Evolutionary conservation across 2,888 invertebrate species (phyloP).

Genomic region (Tenthredo amoena): DNA sequence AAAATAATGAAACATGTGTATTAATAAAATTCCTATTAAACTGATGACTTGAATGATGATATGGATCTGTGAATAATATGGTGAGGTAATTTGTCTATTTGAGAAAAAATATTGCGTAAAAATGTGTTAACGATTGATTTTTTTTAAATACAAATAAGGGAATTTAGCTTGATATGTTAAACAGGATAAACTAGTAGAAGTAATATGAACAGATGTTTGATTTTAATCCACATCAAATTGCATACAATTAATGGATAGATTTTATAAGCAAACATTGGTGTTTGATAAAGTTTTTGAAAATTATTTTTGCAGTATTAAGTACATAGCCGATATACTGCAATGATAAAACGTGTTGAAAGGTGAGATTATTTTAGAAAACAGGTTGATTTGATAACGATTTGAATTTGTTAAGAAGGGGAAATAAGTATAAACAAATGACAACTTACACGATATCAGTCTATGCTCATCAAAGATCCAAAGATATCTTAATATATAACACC

Average conservation of each 20-base stretch:
- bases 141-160: neutral
- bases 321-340: neutral
- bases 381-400: neutral
- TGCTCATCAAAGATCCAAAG: slow-evolving; percentile 14
- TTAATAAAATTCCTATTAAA: neutral
- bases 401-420: neutral
- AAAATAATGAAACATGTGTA: neutral
- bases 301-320: neutral
- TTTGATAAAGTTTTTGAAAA: neutral
- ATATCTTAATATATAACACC: neutral
- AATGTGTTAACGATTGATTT: neutral
- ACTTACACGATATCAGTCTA: slow-evolving; percentile 15
- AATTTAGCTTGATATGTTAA: neutral
- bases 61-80: neutral
- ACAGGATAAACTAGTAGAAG: neutral
- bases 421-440: slow-evolving; percentile 25
- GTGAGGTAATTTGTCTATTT: neutral
- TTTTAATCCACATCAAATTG: neutral
- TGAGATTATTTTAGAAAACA: neutral
- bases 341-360: neutral
- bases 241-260: neutral
- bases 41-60: neutral
- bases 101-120: neutral
- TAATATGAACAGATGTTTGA: neutral
- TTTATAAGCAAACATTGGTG: neutral